Conservation (phyloP, 2,797 vertebrate species). For the Sebastiscus tertius region DNA sequence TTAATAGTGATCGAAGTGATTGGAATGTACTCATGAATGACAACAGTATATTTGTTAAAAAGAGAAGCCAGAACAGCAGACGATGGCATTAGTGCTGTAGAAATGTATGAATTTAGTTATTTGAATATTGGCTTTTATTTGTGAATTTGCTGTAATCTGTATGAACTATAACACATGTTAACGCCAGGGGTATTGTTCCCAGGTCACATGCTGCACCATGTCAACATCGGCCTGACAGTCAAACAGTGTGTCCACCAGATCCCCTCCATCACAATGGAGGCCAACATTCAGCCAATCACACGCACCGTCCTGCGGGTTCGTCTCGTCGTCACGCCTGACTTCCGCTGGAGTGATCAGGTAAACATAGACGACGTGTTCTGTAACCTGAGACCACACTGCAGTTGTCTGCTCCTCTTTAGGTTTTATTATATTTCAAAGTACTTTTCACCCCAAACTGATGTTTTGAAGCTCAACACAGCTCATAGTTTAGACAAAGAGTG, state of each 20-base stretch:
- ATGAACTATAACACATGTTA: not conserved
- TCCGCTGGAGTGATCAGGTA: constrained; percentile 98
- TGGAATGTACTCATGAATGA: not conserved
- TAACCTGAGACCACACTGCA: not conserved
- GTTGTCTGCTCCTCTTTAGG: not conserved
- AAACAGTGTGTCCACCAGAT: constrained; percentile 98
- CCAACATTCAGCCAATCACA: constrained; percentile 96
- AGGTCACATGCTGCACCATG: constrained; percentile 99
- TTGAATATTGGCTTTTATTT: not conserved
- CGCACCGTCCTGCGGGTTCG: constrained; percentile 94
- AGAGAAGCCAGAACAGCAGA: not conserved
- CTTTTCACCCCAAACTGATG: not conserved
- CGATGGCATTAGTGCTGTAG: not conserved
- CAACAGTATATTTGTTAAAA: not conserved
- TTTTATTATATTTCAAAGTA: not conserved
- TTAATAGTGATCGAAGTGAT: not conserved
- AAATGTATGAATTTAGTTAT: not conserved
- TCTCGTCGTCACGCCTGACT: constrained; percentile 90
- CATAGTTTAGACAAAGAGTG: not conserved
- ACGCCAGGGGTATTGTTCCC: constrained; percentile 40
- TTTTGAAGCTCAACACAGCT: not conserved
- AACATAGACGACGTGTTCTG: constrained; percentile 12
- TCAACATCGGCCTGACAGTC: constrained; percentile 94
- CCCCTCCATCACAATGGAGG: constrained; percentile 93
- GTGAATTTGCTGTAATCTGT: not conserved